Evolutionary conservation across 2,797 vertebrate genomes (phyloP).

Genomic region (Babyrousa celebensis): DNA sequence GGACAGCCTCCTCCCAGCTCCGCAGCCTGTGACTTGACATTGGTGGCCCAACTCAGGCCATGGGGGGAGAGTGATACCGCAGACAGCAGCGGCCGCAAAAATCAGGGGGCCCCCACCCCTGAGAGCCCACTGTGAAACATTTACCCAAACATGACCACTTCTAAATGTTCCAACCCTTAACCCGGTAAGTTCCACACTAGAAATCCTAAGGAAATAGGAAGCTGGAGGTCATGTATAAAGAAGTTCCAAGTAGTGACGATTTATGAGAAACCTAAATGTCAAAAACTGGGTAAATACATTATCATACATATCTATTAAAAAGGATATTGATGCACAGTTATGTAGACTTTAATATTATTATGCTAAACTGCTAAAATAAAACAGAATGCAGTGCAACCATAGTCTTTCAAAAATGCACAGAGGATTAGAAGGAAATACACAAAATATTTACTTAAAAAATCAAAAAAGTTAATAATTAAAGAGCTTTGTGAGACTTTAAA

Average conservation of each 20-base stretch:
- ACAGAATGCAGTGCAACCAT: neutral
- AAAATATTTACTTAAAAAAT: constrained; percentile 26
- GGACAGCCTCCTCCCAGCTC: neutral
- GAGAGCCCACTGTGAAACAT: neutral
- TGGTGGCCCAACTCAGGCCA: neutral
- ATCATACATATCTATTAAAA: neutral
- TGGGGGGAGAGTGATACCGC: neutral
- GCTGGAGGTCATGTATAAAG: neutral
- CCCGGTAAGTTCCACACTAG: neutral
- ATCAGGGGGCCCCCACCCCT: neutral
- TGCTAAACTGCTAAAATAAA: constrained; percentile 14
- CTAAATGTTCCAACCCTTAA: neutral
- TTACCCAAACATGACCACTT: neutral
- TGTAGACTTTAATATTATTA: too few species aligned
- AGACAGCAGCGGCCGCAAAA: neutral
- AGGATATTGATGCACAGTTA: neutral
- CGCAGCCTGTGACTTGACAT: neutral
- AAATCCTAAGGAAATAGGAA: constrained; percentile 17
- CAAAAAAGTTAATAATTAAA: neutral
- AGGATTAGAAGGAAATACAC: constrained; percentile 10
- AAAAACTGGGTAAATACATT: neutral
- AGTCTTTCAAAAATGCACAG: constrained; percentile 17
- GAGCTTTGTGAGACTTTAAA: constrained; percentile 15
- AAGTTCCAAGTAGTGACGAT: neutral
- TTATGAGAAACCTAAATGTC: neutral